Conservation (phyloP, 2,797 vertebrate genomes). For the Sebastes reedi region DNA sequence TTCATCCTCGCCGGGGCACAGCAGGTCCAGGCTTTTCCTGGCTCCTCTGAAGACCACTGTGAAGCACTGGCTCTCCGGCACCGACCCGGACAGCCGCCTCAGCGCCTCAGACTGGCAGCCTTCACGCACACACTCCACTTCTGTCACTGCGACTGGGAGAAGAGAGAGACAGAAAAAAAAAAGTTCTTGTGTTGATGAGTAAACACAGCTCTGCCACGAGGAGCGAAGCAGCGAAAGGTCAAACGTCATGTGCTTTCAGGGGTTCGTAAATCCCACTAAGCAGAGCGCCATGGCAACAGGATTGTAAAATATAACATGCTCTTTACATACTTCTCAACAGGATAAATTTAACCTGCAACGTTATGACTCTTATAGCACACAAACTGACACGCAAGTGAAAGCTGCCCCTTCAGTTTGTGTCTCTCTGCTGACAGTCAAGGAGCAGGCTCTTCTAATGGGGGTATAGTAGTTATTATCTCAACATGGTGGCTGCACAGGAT, state of each 20-base stretch:
- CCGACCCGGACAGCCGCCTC: slow-evolving; percentile 77
- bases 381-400: neutral
- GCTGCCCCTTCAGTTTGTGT: neutral
- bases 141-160: slow-evolving; percentile 78
- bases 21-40: slow-evolving; percentile 93
- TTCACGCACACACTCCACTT: slow-evolving; percentile 84
- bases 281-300: neutral
- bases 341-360: slow-evolving; percentile 35
- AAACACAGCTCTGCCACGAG: slow-evolving; percentile 5
- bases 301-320: neutral
- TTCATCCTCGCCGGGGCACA: slow-evolving; percentile 83
- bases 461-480: neutral
- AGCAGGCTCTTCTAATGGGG: neutral
- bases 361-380: neutral
- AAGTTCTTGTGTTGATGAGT: neutral
- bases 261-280: slow-evolving; percentile 3
- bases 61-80: slow-evolving; percentile 88
- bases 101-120: slow-evolving; percentile 91
- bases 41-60: slow-evolving; percentile 89
- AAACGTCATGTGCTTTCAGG: slow-evolving; percentile 5
- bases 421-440: neutral
- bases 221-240: slow-evolving; percentile 31
- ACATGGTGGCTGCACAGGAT: neutral
- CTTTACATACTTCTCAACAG: neutral
- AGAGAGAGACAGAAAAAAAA: neutral